Evolutionary conservation across 2,113 vertebrate genomes (phyloP), one percentile per base, ranked within the genome.

Genomic region (Microtus ochrogaster): DNA sequence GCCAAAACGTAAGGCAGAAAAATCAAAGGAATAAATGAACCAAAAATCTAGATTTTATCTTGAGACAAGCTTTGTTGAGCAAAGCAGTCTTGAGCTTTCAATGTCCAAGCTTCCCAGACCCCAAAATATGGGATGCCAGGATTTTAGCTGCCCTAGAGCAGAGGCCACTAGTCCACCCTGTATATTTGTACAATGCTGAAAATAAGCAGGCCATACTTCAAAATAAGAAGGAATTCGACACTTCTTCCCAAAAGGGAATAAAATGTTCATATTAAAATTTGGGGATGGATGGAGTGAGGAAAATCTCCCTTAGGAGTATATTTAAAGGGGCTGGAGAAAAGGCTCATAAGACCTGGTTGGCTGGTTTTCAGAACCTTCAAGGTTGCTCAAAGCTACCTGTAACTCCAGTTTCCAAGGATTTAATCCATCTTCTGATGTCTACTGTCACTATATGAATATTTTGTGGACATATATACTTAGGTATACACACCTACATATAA

Each of bases 1-100:
- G 16, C 30, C 91, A 39, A 93, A 95, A 93, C 87, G 81, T 92
- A 89, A 96, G 85, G 30, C 41, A 90, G 16, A 89, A 96, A 96
- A 85, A 39, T 96, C 68, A 89, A 91, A 93, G 65, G 84, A 30
- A 11, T 91, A 30, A 96, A 91, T 17, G 24, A 96, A 85, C 12
- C 26, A 77, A 77, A 82, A 52, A 72, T 82, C 28, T 86, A 58
- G n/a, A 61, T 89, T 96, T 85, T 44, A 93, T 89, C 61, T 92
- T 72, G 66, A 93, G 49, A 93, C 44, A 74, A 79, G 19, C 4
- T 58, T 91, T 96, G 30, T 36, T 41, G 91, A 95, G 84, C 26
- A 63, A 92, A 21, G 28, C 52, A 14, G 89, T 58, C 13, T 44
- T 83, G 52, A 74, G 30, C 0, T 92, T 92, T 82, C 76, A 44